Evolutionary conservation across 1,140 invertebrate genomes (phyloP), one percentile per base, ranked within the genome.

Genomic region (Bradysia coprophila): DNA sequence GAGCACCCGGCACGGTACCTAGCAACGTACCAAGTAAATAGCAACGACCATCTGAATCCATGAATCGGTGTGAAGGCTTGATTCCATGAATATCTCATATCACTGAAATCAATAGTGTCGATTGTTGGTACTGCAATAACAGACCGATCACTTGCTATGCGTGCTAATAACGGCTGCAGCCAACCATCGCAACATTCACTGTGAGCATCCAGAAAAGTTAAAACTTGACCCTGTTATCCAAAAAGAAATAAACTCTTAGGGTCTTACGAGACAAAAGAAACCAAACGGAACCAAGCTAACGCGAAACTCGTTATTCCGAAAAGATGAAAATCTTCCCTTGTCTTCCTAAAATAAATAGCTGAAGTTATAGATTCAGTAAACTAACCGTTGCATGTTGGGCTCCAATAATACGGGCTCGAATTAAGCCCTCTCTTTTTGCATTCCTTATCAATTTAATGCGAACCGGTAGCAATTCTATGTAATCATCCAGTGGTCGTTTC

Each of bases 1-100:
- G 8, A 9, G 8, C 8, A 9, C n/a, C 28, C n/a, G 8, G 28
- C n/a, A 9, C 8, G n/a, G 8, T 8, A 31, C 8, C 8, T n/a
- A 31, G n/a, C 13, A 34, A 15, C 5, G 67, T 63, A 89, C 88
- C 88, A 93, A 73, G 88, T 77, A 60, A 94, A 93, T 64, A 94
- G 93, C n/a, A 95, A 64, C 65, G 93, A 92, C 91, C 91, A 96
- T 67, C 95, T 95, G 63, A 96, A 96, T 16, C 91, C 92, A 48
- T 91, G 91, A 54, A 92, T n/a, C n/a, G n/a, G n/a, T n/a, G n/a
- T 86, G 1, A 90, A 67, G 53, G 92, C 87, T 49, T 92, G 91
- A 47, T 78, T 83, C 51, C 81, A 76, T 0, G 84, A 75, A 51
- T 91, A 93, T 37, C 86, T 83, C 49, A 96, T 87, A 3, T 85